Evolutionary conservation across 2,113 vertebrate genomes (phyloP), one percentile per base, ranked within the genome.

Genomic region (Dipodomys ordii): DNA sequence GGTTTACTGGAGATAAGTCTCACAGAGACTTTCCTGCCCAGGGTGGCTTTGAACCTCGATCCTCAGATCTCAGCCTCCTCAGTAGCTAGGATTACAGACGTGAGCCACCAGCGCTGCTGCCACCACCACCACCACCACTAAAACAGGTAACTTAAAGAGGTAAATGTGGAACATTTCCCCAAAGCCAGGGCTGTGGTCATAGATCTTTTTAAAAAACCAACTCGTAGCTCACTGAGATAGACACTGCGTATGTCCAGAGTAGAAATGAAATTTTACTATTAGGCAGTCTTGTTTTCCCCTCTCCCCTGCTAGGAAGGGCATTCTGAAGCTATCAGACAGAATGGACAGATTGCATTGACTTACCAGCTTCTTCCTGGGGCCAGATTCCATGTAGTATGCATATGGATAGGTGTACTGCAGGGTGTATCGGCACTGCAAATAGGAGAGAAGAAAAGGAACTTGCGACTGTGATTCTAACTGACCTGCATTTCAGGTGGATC

Each of bases 311-410:
- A 16, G 32, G 23, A 44, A 79, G 46, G 84, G 20, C 18, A n/a
- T 5, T 83, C 20, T 68, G 39, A 81, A 53, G 27, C 49, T 19
- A 39, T n/a, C 85, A 39, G 53, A 67, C 39, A 91, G 53, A 85
- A 32, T 0, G 5, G 27, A 73, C 44, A 69, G 44, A 57, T 1
- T 7, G 20, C 60, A 60, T 53, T 4, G 77, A 86, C 99, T 99
- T 98, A 99, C 99, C 99, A 99, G 98, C 97, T 99, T 99, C 98
- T 99, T 99, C 97, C 99, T 98, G 49, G 99, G 99, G 73, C 99
- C 99, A 60, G 99, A 99, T 97, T 99, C 99, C 99, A 99, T 99
- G 98, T 99, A 99, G 98, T 99, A 99, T 92, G 99, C 99, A 65
- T 99, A 99, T 0, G 99, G 99, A 95, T 99, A 99, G 22, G 99